These are phyloP conservation scores for Aspiorhynchus laticeps DNA, from an alignment of 2,113 vertebrate species.

Conservation along the genomic window DNA sequence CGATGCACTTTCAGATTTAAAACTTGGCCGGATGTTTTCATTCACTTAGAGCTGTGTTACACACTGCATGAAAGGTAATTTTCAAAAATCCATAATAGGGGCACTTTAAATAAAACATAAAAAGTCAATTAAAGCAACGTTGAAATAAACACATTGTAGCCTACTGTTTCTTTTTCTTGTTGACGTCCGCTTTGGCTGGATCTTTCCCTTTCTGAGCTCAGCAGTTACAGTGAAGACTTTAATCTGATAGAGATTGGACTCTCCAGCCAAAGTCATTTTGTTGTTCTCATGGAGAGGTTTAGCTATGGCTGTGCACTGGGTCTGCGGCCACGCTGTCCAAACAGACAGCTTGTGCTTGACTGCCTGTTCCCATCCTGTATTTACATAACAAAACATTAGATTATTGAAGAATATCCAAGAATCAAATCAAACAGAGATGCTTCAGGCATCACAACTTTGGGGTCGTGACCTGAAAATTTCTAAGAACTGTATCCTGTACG, in stretches of 20 bases:
- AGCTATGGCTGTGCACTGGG: background rate
- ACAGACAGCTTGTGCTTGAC: background rate
- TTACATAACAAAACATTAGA: background rate
- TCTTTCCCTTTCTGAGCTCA: constrained; percentile 12
- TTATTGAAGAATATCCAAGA: background rate
- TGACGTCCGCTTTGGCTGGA: background rate
- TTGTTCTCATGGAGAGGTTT: background rate
- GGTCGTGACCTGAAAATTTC: too few relatives aligned
- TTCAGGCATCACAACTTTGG: background rate
- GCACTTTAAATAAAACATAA: background rate
- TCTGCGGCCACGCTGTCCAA: background rate
- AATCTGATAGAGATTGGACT: constrained; percentile 21
- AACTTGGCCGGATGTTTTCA: too few relatives aligned
- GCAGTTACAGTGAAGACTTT: constrained; percentile 12
- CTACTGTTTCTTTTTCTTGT: background rate
- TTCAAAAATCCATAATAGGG: too few relatives aligned
- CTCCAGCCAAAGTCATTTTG: constrained; percentile 15
- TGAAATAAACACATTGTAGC: background rate
- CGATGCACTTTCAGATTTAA: too few relatives aligned
- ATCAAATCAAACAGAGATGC: background rate
- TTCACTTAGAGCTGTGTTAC: too few relatives aligned
- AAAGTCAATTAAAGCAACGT: background rate
- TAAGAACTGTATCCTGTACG: background rate
- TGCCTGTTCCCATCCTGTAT: background rate
- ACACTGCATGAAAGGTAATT: too few relatives aligned